Evolutionary conservation across 2,888 invertebrate species (phyloP).

Genomic region (Synanthedon andrenaeformis): DNA sequence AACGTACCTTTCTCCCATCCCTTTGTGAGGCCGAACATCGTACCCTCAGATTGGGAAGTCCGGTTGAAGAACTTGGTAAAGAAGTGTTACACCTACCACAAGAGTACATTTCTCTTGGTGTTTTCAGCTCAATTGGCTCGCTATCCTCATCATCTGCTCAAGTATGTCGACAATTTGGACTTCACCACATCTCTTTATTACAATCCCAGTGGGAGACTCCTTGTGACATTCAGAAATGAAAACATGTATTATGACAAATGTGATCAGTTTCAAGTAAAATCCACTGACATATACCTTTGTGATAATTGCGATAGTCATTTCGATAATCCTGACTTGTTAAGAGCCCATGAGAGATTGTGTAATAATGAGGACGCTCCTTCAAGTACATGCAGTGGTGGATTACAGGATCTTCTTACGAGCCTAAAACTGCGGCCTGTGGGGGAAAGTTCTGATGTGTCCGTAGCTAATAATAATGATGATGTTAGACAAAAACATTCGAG

Average conservation of each 20-base stretch:
- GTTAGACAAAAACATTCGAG: slow-evolving; percentile 37
- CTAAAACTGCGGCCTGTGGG: slow-evolving; percentile 38
- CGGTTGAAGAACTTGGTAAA: slow-evolving; percentile 75
- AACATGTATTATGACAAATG: slow-evolving; percentile 71
- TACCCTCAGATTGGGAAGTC: slow-evolving; percentile 68
- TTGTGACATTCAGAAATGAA: slow-evolving; percentile 82
- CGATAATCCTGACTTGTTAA: slow-evolving; percentile 54
- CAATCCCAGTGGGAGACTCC: slow-evolving; percentile 72
- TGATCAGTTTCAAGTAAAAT: slow-evolving; percentile 65
- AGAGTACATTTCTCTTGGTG: slow-evolving; percentile 76
- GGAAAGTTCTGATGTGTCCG: slow-evolving; percentile 14
- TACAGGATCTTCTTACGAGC: slow-evolving; percentile 51
- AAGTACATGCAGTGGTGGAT: slow-evolving; percentile 29
- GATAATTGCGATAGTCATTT: slow-evolving; percentile 82
- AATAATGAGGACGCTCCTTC: slow-evolving; percentile 34
- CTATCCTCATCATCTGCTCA: slow-evolving; percentile 73
- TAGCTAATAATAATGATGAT: slow-evolving; percentile 17
- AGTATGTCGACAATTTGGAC: slow-evolving; percentile 79
- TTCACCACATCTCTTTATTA: slow-evolving; percentile 79
- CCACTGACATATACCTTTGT: slow-evolving; percentile 79
- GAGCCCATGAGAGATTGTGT: slow-evolving; percentile 59
- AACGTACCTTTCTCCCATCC: slow-evolving; percentile 76
- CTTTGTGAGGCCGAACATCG: slow-evolving; percentile 61
- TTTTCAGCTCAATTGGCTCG: slow-evolving; percentile 78
- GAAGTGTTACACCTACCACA: slow-evolving; percentile 78